Percentiles rank a stretch among this genome's conserved stretches.
Evolutionary conservation across 30 jellyfish, hydroid and myxozoan genomes (phyloP).

Genomic region (Clytia hemisphaerica): DNA sequence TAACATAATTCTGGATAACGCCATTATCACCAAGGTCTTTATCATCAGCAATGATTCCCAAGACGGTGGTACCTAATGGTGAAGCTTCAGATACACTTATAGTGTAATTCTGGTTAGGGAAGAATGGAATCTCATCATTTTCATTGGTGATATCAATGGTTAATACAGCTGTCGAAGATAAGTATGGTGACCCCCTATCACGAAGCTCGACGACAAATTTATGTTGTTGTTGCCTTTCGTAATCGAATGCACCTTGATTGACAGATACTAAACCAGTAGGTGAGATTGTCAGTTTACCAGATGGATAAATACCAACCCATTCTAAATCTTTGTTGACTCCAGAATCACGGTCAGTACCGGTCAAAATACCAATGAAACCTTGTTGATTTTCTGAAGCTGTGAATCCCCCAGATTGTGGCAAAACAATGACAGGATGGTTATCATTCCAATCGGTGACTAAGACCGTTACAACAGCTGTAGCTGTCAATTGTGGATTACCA

Average conservation of each 20-base stretch:
- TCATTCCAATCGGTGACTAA: slow-evolving; percentile 63
- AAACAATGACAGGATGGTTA: slow-evolving; percentile 50
- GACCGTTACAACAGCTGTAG: slow-evolving; percentile 19
- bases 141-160: slow-evolving; percentile 14
- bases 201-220: slow-evolving; percentile 54
- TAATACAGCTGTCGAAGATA: slow-evolving; percentile 38
- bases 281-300: slow-evolving; percentile 44
- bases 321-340: slow-evolving; percentile 8
- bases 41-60: slow-evolving; percentile 42
- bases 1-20: not conserved
- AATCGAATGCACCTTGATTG: slow-evolving; percentile 30
- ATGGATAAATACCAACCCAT: slow-evolving; percentile 28
- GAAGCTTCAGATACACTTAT: slow-evolving; percentile 40
- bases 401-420: not conserved
- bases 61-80: slow-evolving; percentile 18
- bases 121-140: slow-evolving; percentile 47
- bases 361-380: not conserved
- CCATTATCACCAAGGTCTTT: slow-evolving; percentile 48
- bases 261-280: slow-evolving; percentile 34
- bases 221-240: slow-evolving; percentile 44
- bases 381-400: slow-evolving; percentile 9
- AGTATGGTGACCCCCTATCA: slow-evolving; percentile 74
- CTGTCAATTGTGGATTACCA: slow-evolving; percentile 53
- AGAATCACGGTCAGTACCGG: slow-evolving; percentile 40
- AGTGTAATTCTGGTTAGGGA: not conserved